A percentile compares a stretch with the other conserved stretches of the same genome.
Conservation (phyloP, 2,113 vertebrate species). For the Struthidea cinerea region DNA sequence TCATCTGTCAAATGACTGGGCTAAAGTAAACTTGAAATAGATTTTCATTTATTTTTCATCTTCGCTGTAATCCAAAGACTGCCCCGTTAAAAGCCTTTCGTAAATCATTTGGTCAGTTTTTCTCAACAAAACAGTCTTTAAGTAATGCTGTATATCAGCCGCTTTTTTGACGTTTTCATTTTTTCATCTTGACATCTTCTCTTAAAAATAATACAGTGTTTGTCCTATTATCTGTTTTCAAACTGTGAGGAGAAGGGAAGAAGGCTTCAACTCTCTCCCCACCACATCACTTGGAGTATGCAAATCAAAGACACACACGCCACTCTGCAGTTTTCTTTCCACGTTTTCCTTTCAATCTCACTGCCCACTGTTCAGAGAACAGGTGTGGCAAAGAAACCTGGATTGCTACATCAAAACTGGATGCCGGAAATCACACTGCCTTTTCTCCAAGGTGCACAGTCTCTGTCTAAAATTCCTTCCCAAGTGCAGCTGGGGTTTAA, state of each 20-base stretch:
- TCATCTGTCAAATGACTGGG: constrained; percentile 68
- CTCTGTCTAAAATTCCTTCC: neutral
- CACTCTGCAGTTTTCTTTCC: neutral
- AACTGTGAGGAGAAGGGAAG: neutral
- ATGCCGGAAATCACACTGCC: neutral
- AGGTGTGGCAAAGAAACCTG: neutral
- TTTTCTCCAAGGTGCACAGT: neutral
- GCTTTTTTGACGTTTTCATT: constrained; percentile 74
- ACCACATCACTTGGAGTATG: neutral
- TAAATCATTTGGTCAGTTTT: constrained; percentile 78
- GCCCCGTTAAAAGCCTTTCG: constrained; percentile 71
- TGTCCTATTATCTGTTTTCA: constrained; percentile 68
- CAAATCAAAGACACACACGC: neutral
- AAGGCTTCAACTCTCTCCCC: neutral
- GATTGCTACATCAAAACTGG: neutral
- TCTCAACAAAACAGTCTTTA: constrained; percentile 69
- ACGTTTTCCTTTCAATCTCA: neutral
- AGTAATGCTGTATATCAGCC: constrained; percentile 74
- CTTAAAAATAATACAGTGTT: constrained; percentile 72
- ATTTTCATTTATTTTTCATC: constrained; percentile 78
- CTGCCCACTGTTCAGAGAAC: neutral
- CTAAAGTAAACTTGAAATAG: constrained; percentile 70
- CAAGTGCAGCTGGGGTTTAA: neutral
- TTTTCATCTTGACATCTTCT: constrained; percentile 74
- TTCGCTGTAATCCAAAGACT: constrained; percentile 70